A percentile compares a stretch with the other conserved stretches of the same genome.
Conservation (phyloP, 2,797 vertebrate species). For the Amphiprion clarkii region DNA sequence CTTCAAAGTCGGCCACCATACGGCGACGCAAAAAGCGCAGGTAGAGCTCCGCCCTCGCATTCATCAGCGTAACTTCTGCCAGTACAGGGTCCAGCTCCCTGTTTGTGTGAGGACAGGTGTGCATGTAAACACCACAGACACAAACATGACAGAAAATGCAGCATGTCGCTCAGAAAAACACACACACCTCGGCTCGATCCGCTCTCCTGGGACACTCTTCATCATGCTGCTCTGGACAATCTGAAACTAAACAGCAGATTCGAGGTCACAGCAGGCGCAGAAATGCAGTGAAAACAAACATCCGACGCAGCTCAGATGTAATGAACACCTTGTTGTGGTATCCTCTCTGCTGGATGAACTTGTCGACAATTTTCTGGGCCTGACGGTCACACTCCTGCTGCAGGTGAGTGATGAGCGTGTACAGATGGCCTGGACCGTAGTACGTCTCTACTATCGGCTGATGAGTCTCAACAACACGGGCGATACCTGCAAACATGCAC, state of each 20-base stretch:
- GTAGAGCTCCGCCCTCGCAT: slow-evolving; percentile 95
- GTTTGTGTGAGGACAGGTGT: slow-evolving; percentile 26
- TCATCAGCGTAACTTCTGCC: slow-evolving; percentile 96
- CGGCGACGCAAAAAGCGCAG: slow-evolving; percentile 94
- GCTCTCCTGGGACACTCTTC: slow-evolving; percentile 90
- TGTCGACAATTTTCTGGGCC: slow-evolving; percentile 95
- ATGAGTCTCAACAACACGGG: slow-evolving; percentile 96
- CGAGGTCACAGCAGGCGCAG: background rate
- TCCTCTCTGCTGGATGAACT: slow-evolving; percentile 94
- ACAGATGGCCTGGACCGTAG: slow-evolving; percentile 94
- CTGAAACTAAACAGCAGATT: slow-evolving; percentile 89
- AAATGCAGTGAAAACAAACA: background rate
- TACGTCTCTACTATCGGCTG: slow-evolving; percentile 98
- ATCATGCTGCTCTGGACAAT: slow-evolving; percentile 96
- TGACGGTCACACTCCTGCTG: slow-evolving; percentile 96
- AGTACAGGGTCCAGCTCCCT: slow-evolving; percentile 96
- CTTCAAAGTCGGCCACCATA: slow-evolving; percentile 94
- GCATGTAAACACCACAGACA: slow-evolving; percentile 1
- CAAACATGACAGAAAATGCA: background rate
- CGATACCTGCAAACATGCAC: slow-evolving; percentile 88
- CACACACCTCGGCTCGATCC: slow-evolving; percentile 93
- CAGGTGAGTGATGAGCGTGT: slow-evolving; percentile 93
- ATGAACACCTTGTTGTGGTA: slow-evolving; percentile 92
- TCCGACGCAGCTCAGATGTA: background rate
- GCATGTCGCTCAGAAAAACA: background rate